A percentile compares a stretch with the other conserved stretches of the same genome.
These are phyloP conservation scores for Microplitis mediator DNA, from an alignment of 1,140 invertebrate genomes.

Conservation along the genomic window DNA sequence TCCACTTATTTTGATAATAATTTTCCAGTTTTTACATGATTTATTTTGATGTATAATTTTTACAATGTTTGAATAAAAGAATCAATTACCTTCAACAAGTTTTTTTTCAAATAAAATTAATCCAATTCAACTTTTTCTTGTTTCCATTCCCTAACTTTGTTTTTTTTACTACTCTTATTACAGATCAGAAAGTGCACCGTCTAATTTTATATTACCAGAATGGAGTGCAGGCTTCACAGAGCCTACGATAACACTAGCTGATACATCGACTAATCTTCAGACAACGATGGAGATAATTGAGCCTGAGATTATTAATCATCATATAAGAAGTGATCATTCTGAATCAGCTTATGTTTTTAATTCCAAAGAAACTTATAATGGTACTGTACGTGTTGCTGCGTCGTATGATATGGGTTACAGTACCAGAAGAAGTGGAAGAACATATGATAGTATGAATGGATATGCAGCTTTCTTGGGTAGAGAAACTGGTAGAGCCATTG, in stretches of 20 bases:
- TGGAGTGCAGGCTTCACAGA: neutral
- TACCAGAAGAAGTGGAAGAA: slow-evolving; percentile 18
- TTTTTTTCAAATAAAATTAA: neutral
- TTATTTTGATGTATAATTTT: neutral
- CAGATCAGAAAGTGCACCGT: neutral
- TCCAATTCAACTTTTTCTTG: neutral
- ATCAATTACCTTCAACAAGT: neutral
- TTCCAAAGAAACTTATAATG: neutral
- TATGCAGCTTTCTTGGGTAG: slow-evolving; percentile 25
- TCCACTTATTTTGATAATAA: slow-evolving; percentile 7
- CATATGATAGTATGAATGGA: slow-evolving; percentile 29
- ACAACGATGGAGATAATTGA: slow-evolving; percentile 12
- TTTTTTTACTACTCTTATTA: neutral
- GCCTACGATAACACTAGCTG: neutral
- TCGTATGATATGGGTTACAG: slow-evolving; percentile 32
- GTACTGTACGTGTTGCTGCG: slow-evolving; percentile 22
- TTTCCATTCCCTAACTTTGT: neutral
- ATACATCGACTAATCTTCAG: slow-evolving; percentile 3
- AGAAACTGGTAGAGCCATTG: slow-evolving; percentile 8
- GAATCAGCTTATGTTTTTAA: neutral
- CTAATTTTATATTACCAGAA: slow-evolving; percentile 9
- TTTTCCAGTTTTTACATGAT: neutral
- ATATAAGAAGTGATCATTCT: neutral
- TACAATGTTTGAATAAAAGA: neutral
- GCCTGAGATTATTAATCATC: neutral